These are phyloP conservation scores for Sycophila sp. DNA, from an alignment of 1,140 invertebrate genomes.

Conservation along the genomic window DNA sequence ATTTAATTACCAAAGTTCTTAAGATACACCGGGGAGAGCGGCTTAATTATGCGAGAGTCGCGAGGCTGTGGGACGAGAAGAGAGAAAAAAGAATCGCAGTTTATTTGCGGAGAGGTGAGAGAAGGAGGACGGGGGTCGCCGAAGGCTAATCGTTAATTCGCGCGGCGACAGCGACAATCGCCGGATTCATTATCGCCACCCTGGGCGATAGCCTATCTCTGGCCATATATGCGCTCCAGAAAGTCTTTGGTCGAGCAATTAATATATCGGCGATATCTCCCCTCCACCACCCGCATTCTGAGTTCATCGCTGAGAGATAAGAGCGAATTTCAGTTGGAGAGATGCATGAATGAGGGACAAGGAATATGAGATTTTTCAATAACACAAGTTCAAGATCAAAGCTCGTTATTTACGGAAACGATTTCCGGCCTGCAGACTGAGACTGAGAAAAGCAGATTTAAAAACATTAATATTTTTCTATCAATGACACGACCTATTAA, in stretches of 20 bases:
- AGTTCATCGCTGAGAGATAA: no score
- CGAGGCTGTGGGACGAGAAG: not conserved
- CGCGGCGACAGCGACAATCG: slow-evolving; percentile 30
- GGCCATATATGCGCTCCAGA: not conserved
- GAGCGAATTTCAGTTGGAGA: no score
- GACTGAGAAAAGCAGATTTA: no score
- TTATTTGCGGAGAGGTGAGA: no score
- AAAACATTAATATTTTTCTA: no score
- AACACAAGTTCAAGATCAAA: no score
- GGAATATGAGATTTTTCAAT: not conserved
- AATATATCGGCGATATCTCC: slow-evolving; percentile 33
- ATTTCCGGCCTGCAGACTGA: no score
- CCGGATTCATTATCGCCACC: slow-evolving; percentile 18
- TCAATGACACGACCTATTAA: no score
- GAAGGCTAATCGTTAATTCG: slow-evolving; percentile 45
- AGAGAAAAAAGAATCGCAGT: not conserved
- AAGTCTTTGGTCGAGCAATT: slow-evolving; percentile 37
- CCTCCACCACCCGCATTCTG: no score
- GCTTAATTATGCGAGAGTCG: slow-evolving; percentile 4
- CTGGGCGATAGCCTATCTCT: not conserved
- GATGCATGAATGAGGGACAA: not conserved
- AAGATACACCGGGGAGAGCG: not conserved
- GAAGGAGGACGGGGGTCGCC: no score
- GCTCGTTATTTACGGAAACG: no score
- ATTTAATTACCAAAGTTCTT: slow-evolving; percentile 15